phyloP scores from a whole-genome alignment of 2,797 vertebrate species.

The Sebastes jordani region DNA sequence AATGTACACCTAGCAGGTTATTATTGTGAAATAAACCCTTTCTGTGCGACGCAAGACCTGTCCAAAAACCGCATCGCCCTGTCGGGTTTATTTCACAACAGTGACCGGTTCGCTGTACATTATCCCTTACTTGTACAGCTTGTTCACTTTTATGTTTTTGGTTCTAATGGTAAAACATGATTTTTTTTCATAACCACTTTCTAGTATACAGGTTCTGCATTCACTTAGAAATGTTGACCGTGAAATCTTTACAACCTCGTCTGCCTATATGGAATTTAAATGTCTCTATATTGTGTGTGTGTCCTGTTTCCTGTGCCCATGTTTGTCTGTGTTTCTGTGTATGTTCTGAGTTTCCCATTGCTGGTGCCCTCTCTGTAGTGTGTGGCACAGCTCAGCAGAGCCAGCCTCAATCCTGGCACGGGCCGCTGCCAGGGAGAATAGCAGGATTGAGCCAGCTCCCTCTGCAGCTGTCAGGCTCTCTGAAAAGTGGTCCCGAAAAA shows the following conservation, averaged over 20 bases:
- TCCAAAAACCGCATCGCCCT: no score
- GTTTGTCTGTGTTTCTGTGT: conserved; percentile 45
- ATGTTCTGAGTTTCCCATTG: conserved; percentile 24
- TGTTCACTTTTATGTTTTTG: not conserved
- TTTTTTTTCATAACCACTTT: not conserved
- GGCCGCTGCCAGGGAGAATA: conserved; percentile 55
- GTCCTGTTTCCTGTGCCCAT: conserved; percentile 31
- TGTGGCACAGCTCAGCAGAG: conserved; percentile 56
- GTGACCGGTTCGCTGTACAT: no score
- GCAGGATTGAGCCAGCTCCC: conserved; percentile 65
- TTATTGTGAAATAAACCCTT: no score
- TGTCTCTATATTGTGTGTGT: conserved; percentile 5
- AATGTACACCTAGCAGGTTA: accelerated
- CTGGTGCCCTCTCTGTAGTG: conserved; percentile 55
- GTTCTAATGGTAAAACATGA: not conserved
- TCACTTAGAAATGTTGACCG: not conserved
- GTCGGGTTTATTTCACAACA: accelerated
- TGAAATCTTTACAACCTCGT: not conserved
- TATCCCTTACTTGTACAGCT: not conserved
- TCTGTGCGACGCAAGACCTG: no score
- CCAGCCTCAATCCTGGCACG: conserved; percentile 64
- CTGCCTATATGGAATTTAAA: conserved; percentile 2
- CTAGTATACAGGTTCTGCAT: not conserved
- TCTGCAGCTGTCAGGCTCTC: conserved; percentile 71
- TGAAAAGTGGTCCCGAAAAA: conserved; percentile 59